Base-by-base conservation (phyloP, 2,113 vertebrate species). In the Oxygymnocypris stewartii region DNA sequence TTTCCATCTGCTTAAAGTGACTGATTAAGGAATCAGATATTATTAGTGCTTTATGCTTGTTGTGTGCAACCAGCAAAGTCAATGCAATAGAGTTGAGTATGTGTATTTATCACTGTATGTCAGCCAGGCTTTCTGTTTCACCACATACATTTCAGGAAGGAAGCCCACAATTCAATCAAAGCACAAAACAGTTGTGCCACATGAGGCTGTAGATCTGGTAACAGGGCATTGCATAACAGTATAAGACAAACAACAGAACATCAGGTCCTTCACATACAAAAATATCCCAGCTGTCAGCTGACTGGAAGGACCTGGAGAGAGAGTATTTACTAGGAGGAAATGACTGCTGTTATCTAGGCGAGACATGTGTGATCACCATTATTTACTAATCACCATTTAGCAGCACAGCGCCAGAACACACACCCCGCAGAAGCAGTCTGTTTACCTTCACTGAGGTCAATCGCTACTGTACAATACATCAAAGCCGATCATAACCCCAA, bases 301-400 rank as follows among this genome's bases (percentile, higher is more conserved):
- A 47, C 73, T 35, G 78, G 28, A 35, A 81, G 20, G 65, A 78
- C 25, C 31, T 79, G 42, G 18, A 73, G 69, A 67, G 78, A 83
- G 11, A 85, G 77, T 20, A 40, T 74, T 9, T 71, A 61, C 76
- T 44, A 13, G 25, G 49, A 47, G 61, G 74, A 85, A 89, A 88
- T 82, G 20, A 71, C 73, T 82, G 76, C 59, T 81, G 81, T 85
- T 61, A 87, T 85, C 87, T 63, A 73, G 47, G 44, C 37, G 35
- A 82, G 81, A 86, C 79, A 67, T 57, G 67, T 82, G 67, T 84
- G 84, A 86, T 84, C 81, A 87, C 82, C 85, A 86, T 76, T 49
- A 85, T 85, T 88, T 87, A 84, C 88, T 88, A 89, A 88, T 88
- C 65, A 85, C 54, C 69, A 74, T 81, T 85, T 79, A 79, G 74